Conservation (phyloP, 2,888 invertebrate genomes). For the Mellilla xanthometata region DNA sequence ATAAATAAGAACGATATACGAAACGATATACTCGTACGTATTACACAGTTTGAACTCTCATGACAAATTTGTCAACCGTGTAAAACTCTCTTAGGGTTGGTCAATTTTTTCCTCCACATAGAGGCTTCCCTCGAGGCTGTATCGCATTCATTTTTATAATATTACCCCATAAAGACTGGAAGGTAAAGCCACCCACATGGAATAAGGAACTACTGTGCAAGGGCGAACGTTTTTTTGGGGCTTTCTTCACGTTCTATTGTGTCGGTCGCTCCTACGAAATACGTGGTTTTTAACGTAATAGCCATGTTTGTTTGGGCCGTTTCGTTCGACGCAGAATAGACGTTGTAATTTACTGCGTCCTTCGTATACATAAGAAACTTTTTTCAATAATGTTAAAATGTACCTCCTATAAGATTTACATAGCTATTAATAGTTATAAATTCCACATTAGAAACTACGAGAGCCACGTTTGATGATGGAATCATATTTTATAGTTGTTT, state of each 20-base stretch:
- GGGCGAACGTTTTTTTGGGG: background rate
- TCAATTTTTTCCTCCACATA: slow-evolving; percentile 12
- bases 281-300: background rate
- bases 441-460: too few species aligned
- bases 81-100: slow-evolving; percentile 9
- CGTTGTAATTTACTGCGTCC: too few species aligned
- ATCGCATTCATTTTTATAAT: slow-evolving; percentile 22
- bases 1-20: too few species aligned
- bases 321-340: too few species aligned
- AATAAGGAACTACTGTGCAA: slow-evolving; percentile 12
- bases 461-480: too few species aligned
- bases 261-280: background rate
- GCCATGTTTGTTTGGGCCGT: too few species aligned
- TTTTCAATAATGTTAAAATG: too few species aligned
- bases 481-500: too few species aligned
- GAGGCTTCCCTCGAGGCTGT: slow-evolving; percentile 11
- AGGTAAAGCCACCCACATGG: slow-evolving; percentile 18
- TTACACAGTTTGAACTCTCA: background rate
- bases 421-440: too few species aligned
- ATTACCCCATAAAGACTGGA: slow-evolving; percentile 18
- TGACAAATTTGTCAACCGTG: background rate
- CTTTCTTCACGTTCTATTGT: slow-evolving; percentile 5
- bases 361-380: too few species aligned
- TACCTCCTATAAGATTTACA: too few species aligned
- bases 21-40: too few species aligned